These are phyloP conservation scores for Halcyon smyrnensis DNA, from an alignment of 2,797 vertebrate genomes.

Conservation along the genomic window DNA sequence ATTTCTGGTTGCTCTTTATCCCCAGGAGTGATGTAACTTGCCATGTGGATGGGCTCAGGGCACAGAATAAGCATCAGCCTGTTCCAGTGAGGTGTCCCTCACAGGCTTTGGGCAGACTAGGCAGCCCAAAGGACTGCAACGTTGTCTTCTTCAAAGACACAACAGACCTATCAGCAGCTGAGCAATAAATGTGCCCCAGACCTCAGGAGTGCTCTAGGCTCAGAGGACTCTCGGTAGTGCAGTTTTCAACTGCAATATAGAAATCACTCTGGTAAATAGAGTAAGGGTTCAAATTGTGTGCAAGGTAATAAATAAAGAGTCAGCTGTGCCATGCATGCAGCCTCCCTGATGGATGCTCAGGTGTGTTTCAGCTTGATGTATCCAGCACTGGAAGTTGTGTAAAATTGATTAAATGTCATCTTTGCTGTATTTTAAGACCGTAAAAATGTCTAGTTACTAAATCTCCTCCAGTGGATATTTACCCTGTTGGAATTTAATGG, in stretches of 20 bases:
- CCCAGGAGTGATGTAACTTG: background rate
- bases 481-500: background rate
- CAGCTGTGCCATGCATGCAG: background rate
- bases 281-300: background rate
- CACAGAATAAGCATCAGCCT: too few species aligned
- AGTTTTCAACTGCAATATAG: background rate
- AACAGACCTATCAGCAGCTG: fast-evolving
- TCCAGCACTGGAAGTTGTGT: background rate
- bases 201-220: background rate
- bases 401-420: background rate
- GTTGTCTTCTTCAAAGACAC: background rate
- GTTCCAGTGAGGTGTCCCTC: background rate
- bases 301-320: background rate
- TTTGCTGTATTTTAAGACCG: background rate
- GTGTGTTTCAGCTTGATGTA: background rate
- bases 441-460: background rate
- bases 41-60: background rate
- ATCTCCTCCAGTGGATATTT: background rate
- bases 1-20: background rate
- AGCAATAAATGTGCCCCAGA: background rate
- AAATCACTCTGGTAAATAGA: background rate
- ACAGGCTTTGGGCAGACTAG: background rate
- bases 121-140: background rate
- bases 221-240: background rate
- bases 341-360: background rate